Evolutionary conservation across 1,140 invertebrate genomes (phyloP), one percentile per base, ranked within the genome.

Genomic region (Panagrolaimus sp.): DNA sequence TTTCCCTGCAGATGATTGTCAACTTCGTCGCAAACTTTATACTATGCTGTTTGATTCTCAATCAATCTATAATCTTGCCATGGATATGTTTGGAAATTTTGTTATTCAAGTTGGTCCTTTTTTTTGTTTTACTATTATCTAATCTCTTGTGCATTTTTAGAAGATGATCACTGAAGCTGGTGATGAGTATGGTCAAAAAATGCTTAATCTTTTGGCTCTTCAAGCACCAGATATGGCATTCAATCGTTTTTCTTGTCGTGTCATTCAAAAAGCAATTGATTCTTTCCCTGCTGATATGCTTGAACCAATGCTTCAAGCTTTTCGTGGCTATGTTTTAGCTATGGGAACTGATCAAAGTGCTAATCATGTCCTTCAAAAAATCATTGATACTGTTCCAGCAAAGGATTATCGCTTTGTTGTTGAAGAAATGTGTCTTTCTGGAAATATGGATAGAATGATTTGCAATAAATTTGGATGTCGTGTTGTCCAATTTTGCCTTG

Each of bases 381-480:
- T 64, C 20, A 64, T 64, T 43, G 42, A 64, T 23, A 20, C 16
- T 14, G 42, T 64, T 14, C 63, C 42, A 8, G 13, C 63, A 9
- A 31, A 64, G n/a, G 42, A 14, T 20, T 64, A 23, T 31, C 42
- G 23, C 9, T 44, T 64, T 20, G 23, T 64, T 31, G 63, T 47
- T 25, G 42, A 47, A 2, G 63, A 43, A 31, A 44, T 64, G 42
- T 43, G 42, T 16, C 11, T 9, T n/a, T 13, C 25, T 14, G 42
- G 45, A 8, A 66, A 46, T 16, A 38, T 69, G 64, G 25, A 53
- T 20, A 45, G 42, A 31, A 66, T 69, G 13, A 44, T 53, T 13
- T 38, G 57, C 11, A 74, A 63, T 44, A 71, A 73, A 48, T 73
- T 68, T 48, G 72, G 72, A 13, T 73, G 72, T 51, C 72, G 72